Conservation (phyloP, 2,113 vertebrate species). For the Gasterosteus nipponicus region DNA sequence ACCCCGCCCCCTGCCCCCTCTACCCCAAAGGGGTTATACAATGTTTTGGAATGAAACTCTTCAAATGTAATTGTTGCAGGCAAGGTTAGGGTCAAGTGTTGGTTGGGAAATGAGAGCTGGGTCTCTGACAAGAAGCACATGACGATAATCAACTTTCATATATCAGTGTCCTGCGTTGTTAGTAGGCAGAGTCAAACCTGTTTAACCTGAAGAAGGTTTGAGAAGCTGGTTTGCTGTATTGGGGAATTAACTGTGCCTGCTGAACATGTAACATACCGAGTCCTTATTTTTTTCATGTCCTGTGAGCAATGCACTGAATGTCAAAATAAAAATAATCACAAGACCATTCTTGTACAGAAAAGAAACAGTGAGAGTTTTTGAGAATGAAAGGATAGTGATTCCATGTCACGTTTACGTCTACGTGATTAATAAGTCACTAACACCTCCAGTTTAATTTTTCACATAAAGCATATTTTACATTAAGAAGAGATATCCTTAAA, state of each 20-base stretch:
- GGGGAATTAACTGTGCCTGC: not conserved
- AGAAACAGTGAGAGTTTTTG: slow-evolving; percentile 42
- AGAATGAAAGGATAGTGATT: slow-evolving; percentile 53
- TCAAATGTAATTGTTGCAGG: slow-evolving; percentile 58
- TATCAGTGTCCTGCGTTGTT: slow-evolving; percentile 39
- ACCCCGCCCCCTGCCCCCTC: not conserved
- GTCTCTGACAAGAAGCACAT: slow-evolving; percentile 56
- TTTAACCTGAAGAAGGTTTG: slow-evolving; percentile 30
- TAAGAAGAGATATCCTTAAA: slow-evolving; percentile 75
- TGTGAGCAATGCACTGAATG: slow-evolving; percentile 6
- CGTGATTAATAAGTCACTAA: slow-evolving; percentile 68
- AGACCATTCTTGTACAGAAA: slow-evolving; percentile 19
- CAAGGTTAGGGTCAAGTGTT: slow-evolving; percentile 64
- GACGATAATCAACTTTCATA: slow-evolving; percentile 47
- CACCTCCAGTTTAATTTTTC: slow-evolving; percentile 67
- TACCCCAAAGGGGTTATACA: slow-evolving; percentile 9
- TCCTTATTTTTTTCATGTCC: not conserved
- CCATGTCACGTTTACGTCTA: slow-evolving; percentile 43
- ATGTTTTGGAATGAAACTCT: slow-evolving; percentile 54
- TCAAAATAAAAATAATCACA: slow-evolving; percentile 35
- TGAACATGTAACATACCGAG: slow-evolving; percentile 14
- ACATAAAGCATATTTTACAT: slow-evolving; percentile 77
- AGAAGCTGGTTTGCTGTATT: slow-evolving; percentile 13
- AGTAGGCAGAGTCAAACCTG: slow-evolving; percentile 34
- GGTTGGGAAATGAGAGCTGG: slow-evolving; percentile 51